A percentile compares a stretch with the other conserved stretches of the same genome.
Evolutionary conservation across 2,888 invertebrate species (phyloP).

Genomic region (Morpho helenor): DNA sequence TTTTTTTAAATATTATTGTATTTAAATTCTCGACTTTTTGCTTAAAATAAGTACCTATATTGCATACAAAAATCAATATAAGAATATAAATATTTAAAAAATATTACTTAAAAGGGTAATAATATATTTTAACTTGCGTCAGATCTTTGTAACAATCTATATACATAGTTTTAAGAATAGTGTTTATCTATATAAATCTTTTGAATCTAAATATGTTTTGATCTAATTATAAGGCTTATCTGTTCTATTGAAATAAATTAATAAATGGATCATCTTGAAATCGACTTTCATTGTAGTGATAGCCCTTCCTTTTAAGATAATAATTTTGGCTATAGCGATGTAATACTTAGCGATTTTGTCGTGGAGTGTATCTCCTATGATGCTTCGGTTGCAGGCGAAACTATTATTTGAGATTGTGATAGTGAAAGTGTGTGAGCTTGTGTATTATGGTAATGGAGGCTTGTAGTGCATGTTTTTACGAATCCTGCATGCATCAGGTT

Average conservation of each 20-base stretch:
- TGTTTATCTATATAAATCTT: constrained; percentile 45
- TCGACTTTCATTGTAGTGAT: constrained; percentile 53
- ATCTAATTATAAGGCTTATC: constrained; percentile 69
- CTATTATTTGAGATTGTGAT: not conserved
- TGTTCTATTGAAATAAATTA: constrained; percentile 67
- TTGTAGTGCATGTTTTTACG: too few relatives aligned
- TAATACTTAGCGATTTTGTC: not conserved
- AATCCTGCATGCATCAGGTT: too few relatives aligned
- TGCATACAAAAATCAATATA: too few relatives aligned
- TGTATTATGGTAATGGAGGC: too few relatives aligned
- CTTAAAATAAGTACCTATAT: too few relatives aligned
- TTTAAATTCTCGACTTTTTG: not conserved
- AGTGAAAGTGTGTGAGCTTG: too few relatives aligned
- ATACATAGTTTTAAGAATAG: constrained; percentile 26
- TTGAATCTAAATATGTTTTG: constrained; percentile 59
- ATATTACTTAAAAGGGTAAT: too few relatives aligned
- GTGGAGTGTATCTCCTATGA: not conserved
- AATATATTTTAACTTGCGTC: constrained; percentile 61
- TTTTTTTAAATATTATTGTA: not conserved
- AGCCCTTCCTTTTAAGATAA: not conserved
- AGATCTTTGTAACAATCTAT: constrained; percentile 40
- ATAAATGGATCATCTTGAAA: constrained; percentile 70
- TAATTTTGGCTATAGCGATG: not conserved
- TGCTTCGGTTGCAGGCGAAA: not conserved
- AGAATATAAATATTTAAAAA: too few relatives aligned